phyloP scores from a whole-genome alignment of 2,113 vertebrate species.

The Girardinichthys multiradiatus region DNA sequence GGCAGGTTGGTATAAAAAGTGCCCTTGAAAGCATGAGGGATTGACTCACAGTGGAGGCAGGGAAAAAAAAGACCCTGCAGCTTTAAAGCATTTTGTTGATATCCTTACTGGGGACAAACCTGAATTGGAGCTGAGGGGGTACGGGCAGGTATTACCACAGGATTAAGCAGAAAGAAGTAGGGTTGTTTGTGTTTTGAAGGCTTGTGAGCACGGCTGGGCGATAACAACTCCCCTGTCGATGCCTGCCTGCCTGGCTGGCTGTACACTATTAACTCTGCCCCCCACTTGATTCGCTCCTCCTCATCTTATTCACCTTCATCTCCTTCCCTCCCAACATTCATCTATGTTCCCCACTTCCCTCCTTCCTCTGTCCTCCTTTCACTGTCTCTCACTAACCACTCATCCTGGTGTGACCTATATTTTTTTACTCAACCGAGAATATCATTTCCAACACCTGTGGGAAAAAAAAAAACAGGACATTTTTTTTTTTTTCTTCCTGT shows the following conservation, averaged over 20 bases:
- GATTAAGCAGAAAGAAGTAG: slow-evolving; percentile 61
- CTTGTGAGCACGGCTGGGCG: slow-evolving; percentile 57
- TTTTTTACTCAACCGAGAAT: slow-evolving; percentile 56
- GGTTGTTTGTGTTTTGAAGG: slow-evolving; percentile 63
- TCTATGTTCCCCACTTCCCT: slow-evolving; percentile 32
- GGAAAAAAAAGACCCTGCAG: slow-evolving; percentile 46
- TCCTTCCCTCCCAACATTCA: slow-evolving; percentile 49
- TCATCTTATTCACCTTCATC: slow-evolving; percentile 67
- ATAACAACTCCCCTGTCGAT: slow-evolving; percentile 69
- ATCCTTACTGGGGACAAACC: slow-evolving; percentile 37
- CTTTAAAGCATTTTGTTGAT: slow-evolving; percentile 48
- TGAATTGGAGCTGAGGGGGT: slow-evolving; percentile 44
- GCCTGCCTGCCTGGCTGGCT: slow-evolving; percentile 42
- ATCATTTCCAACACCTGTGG: slow-evolving; percentile 71
- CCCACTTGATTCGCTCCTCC: slow-evolving; percentile 32
- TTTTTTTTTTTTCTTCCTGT: slow-evolving; percentile 57
- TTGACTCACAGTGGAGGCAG: slow-evolving; percentile 27
- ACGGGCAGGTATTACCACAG: slow-evolving; percentile 50
- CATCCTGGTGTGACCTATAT: slow-evolving; percentile 69
- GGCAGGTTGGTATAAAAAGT: slow-evolving; percentile 36
- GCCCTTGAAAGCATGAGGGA: slow-evolving; percentile 61
- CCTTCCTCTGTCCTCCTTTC: slow-evolving; percentile 19
- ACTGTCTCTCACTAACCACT: slow-evolving; percentile 27
- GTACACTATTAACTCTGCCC: slow-evolving; percentile 53
- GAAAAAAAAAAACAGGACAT: slow-evolving; percentile 27